Base-by-base conservation (phyloP, 1,140 invertebrate genomes). In the Brachionus plicatilis region DNA sequence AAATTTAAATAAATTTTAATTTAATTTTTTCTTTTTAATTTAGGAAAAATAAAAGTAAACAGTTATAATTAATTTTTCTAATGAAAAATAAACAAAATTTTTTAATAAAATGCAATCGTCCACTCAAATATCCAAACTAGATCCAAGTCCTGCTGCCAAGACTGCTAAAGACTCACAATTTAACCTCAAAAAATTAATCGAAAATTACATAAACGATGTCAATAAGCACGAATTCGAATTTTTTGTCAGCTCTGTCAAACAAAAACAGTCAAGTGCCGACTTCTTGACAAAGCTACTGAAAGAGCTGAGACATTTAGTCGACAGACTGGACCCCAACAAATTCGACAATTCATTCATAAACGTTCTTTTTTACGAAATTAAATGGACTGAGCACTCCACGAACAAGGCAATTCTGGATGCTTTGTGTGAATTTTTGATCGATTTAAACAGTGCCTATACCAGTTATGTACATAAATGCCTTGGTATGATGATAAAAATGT, bases 381-480 rank as follows among this genome's bases (percentile, higher is more conserved):
- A 82, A 82, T 82, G 79, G 79, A 12, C 37, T 27, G 12, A 47
- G 14, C 43, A 82, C 33, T 45, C 79, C 1, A 27, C 27, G 24
- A 20, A 43, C 33, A 76, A 53, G 53, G 24, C 11, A 33, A 14
- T 82, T 24, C n/a, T 60, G 37, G 43, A 65, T 65, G 45, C 60
- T 12, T 37, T 82, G 9, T 29, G 17, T 12, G 65, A 60, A 1
- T 82, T 82, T 82, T 37, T 82, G 33, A 27, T 65, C 33, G 79
- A 82, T n/a, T 47, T 82, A 20, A 82, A 60, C 79, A 82, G 79
- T 65, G 79, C 79, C 12, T 82, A 82, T 47, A 82, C 79, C 6
- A 82, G 43, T 47, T 82, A 82, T 68, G 43, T 82, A 29, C 43
- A 65, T 24, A 82, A 68, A 47, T 82, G 79, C 37, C 37, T 82